These are phyloP conservation scores for Ophioninae sp. DNA, from an alignment of 2,888 invertebrate genomes.

Conservation along the genomic window DNA sequence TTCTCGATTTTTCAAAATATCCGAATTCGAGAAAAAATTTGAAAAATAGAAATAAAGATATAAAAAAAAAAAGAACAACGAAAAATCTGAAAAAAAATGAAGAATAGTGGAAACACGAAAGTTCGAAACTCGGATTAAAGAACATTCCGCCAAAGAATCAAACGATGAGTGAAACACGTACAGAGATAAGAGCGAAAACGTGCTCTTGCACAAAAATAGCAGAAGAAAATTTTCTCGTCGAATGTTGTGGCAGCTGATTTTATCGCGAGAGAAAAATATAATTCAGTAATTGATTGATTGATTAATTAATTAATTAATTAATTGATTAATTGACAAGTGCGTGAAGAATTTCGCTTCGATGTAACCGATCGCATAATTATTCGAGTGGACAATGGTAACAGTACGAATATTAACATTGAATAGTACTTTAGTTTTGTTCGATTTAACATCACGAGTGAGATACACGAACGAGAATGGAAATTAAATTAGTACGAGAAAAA, in stretches of 20 bases:
- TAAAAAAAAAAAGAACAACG: no score
- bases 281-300: neutral
- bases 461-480: neutral
- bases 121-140: no score
- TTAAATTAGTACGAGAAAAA: neutral
- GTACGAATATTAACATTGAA: neutral
- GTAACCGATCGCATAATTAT: neutral
- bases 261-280: neutral
- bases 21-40: no score
- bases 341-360: neutral
- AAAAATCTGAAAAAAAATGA: no score
- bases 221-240: neutral
- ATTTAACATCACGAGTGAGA: neutral
- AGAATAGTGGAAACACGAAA: no score
- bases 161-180: no score
- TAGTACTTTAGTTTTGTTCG: neutral
- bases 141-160: no score
- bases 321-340: neutral
- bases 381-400: neutral
- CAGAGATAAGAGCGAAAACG: neutral
- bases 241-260: neutral
- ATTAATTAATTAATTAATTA: neutral
- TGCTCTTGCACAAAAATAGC: no score
- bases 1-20: no score
- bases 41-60: no score